Conservation (phyloP, 2,888 invertebrate genomes). For the Proisotoma minuta region DNA sequence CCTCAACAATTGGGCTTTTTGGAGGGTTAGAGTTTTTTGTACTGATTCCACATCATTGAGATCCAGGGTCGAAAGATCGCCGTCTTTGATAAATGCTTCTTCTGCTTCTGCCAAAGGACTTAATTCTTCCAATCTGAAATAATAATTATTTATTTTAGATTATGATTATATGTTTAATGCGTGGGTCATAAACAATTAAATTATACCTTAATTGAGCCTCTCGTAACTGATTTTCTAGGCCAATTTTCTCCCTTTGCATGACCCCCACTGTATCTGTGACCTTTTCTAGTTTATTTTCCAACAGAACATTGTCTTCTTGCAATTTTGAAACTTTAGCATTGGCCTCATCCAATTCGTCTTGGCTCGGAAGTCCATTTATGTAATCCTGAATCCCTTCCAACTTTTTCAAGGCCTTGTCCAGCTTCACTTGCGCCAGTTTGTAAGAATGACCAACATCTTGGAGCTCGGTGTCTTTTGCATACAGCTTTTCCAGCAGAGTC, state of each 20-base stretch:
- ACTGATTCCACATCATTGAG: slow-evolving; percentile 25
- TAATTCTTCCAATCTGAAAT: slow-evolving; percentile 38
- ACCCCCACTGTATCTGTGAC: slow-evolving; percentile 19
- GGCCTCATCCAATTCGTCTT: slow-evolving; percentile 41
- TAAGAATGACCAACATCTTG: slow-evolving; percentile 24
- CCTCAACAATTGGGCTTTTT: slow-evolving; percentile 36
- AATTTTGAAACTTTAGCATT: slow-evolving; percentile 21
- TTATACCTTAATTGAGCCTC: slow-evolving; percentile 17
- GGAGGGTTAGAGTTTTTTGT: slow-evolving; percentile 30
- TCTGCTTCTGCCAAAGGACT: slow-evolving; percentile 41
- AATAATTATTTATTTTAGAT: slow-evolving; percentile 4
- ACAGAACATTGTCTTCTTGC: slow-evolving; percentile 29
- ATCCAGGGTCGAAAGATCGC: slow-evolving; percentile 17
- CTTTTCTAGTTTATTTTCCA: slow-evolving; percentile 25
- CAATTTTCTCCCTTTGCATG: slow-evolving; percentile 17
- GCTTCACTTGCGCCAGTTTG: slow-evolving; percentile 27
- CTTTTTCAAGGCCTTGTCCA: slow-evolving; percentile 24
- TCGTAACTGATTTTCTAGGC: slow-evolving; percentile 25
- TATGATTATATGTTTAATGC: too few relatives aligned
- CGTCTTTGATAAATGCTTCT: slow-evolving; percentile 19
- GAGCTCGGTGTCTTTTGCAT: slow-evolving; percentile 30
- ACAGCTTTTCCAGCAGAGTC: slow-evolving; percentile 27
- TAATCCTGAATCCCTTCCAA: slow-evolving; percentile 38
- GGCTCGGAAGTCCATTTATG: slow-evolving; percentile 39
- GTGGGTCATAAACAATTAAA: background rate